Conservation (phyloP, 2,888 invertebrate genomes). For the Tipula vernalis region DNA sequence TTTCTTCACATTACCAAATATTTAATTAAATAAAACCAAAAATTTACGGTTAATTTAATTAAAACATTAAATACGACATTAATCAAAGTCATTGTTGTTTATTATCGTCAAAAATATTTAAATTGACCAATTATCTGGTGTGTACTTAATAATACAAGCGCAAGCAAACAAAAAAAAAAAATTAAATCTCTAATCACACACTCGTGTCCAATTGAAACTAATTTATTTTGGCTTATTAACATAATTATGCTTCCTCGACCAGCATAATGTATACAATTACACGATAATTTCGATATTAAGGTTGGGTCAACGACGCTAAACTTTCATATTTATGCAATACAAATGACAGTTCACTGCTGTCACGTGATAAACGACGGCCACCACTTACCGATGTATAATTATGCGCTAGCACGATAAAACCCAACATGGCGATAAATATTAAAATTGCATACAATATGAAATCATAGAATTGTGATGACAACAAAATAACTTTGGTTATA, state of each 20-base stretch:
- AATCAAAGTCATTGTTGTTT: not conserved
- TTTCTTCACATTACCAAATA: not conserved
- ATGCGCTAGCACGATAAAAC: constrained; percentile 69
- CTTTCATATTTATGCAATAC: not conserved
- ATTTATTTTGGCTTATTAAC: not conserved
- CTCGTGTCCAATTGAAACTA: not conserved
- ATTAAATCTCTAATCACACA: not conserved
- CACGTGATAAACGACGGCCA: not conserved
- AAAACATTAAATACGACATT: not conserved
- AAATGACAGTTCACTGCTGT: not conserved
- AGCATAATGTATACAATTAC: not conserved
- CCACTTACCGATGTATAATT: constrained; percentile 44
- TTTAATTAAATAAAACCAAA: not conserved
- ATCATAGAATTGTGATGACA: constrained; percentile 61
- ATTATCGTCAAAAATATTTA: not conserved
- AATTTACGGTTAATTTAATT: not conserved
- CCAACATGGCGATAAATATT: constrained; percentile 70
- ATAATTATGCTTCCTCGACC: not conserved
- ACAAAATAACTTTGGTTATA: constrained; percentile 64
- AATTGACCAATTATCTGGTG: not conserved
- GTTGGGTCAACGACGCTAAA: not conserved
- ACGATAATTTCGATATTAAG: not conserved
- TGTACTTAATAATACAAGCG: not conserved
- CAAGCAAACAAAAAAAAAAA: not conserved
- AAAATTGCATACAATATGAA: constrained; percentile 82